Base-by-base conservation (phyloP, 2,888 invertebrate genomes). In the Polydesmus complanatus region DNA sequence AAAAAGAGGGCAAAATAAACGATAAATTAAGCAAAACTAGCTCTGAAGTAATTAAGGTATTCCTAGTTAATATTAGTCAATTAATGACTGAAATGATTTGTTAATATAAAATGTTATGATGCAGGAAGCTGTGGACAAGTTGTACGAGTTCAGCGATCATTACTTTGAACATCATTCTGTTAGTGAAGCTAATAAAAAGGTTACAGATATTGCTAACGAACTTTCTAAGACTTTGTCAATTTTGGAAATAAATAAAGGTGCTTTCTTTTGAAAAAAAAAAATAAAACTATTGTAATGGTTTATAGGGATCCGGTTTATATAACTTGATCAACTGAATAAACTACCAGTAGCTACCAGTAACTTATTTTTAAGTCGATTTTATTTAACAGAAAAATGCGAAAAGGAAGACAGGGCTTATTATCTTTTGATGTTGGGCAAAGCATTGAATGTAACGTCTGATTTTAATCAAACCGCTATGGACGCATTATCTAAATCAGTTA, bases 401-500 rank as follows among this genome's bases (percentile, higher is more conserved):
- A 47, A 55, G 49, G 58, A 64, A 5, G 54, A 63, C 3, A 65
- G 65, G 49, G 66, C 66, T 8, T 61, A 66, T 65, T 86, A 82
- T 73, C 80, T 83, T 54, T 86, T 83, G 71, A 74, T 88, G 65
- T 83, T 83, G 69, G 91, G 90, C 0, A 79, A 81, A 67, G 80
- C 85, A 23, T 79, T 86, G 66, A 91, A 91, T 73, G 82, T 88
- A 1, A 75, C 79, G 26, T 78, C 83, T 1, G 78, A 79, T 37
- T 86, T 83, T 69, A 82, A 82, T 68, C 78, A 80, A 19, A 79
- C 83, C 67, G 86, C 88, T 0, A 83, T 85, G 64, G 85, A 85
- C 68, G 78, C 82, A 56, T 77, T 92, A 54, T 85, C 87, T 56
- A 88, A 86, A 72, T 84, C 91, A 2, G 85, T 91, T 0, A 92